Evolutionary conservation across 2,797 vertebrate genomes (phyloP), one percentile per base, ranked within the genome.

Genomic region (Acanthiza pusilla): DNA sequence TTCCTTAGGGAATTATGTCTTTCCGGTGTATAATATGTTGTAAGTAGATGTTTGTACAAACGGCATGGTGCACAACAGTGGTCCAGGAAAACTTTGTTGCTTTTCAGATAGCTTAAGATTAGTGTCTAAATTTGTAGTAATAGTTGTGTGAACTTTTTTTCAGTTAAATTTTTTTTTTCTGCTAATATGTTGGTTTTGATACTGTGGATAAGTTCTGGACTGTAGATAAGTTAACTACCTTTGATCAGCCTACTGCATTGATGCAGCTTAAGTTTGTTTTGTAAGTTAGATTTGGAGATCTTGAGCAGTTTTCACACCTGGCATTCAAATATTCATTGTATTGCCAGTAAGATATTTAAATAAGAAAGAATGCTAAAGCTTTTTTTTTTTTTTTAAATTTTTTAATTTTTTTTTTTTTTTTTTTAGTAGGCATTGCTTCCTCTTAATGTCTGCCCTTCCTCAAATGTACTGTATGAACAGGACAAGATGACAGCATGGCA

Each of bases 221-320:
- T 75, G 66, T 27, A 40, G 63, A 47, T 83, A 43, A 77, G 38
- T 55, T 79, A 57, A 34, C 6, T 55, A 23, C 1, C 4, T 32
- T 75, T 75, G n/a, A 70, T 93, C 20, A 90, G 7, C 21, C 34
- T 90, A 6, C 45, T 81, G 42, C 34, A 67, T 17, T 81, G 85
- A 67, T 92, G 47, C 20, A 83, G 18, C 38, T 84, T 74, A 57
- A 38, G n/a, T 84, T 90, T 93, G 63, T 93, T 95, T 94, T 91
- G 42, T 80, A 89, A 82, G 75, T 94, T 91, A 93, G 40, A 73
- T 90, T 90, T 18, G 60, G 79, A 92, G 55, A 75, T 76, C 55
- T 89, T 90, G 45, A 94, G 45, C 89, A 86, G 54, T 95, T 94
- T 94, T 96, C 54, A 61, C 81, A 88, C 84, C 25, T 87, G 74